Evolutionary conservation across 2,113 vertebrate genomes (phyloP).

Genomic region (Nycticryphes semicollaris): DNA sequence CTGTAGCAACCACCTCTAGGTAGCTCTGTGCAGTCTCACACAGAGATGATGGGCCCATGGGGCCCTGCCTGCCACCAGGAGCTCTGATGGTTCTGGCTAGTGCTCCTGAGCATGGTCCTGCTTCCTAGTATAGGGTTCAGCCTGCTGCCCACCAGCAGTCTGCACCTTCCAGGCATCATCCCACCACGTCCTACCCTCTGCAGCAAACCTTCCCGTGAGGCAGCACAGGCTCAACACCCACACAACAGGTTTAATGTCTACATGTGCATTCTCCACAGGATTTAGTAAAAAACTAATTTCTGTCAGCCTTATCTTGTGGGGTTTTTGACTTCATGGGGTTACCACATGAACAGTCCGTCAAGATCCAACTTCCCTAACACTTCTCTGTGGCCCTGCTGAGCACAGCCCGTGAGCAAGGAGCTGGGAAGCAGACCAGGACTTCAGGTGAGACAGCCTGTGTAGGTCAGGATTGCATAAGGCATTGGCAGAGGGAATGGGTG

Average conservation of each 20-base stretch:
- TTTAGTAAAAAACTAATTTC: neutral
- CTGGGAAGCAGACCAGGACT: neutral
- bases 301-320: neutral
- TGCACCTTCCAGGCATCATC: neutral
- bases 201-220: neutral
- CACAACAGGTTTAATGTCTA: neutral
- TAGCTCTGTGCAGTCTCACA: neutral
- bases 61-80: neutral
- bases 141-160: fast-evolving
- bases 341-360: too few species aligned
- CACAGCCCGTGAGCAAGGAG: neutral
- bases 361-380: neutral
- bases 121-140: neutral
- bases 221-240: neutral
- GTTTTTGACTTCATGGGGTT: neutral
- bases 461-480: neutral
- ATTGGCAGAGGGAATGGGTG: neutral
- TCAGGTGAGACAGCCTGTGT: neutral
- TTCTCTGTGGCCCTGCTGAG: neutral
- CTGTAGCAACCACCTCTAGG: neutral
- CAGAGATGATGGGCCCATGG: neutral
- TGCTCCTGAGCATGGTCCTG: neutral
- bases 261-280: neutral
- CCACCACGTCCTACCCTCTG: neutral
- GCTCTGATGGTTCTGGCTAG: neutral